A percentile compares a stretch with the other conserved stretches of the same genome.
Evolutionary conservation across 2,888 invertebrate genomes (phyloP).

Genomic region (Drosophila emarginata): DNA sequence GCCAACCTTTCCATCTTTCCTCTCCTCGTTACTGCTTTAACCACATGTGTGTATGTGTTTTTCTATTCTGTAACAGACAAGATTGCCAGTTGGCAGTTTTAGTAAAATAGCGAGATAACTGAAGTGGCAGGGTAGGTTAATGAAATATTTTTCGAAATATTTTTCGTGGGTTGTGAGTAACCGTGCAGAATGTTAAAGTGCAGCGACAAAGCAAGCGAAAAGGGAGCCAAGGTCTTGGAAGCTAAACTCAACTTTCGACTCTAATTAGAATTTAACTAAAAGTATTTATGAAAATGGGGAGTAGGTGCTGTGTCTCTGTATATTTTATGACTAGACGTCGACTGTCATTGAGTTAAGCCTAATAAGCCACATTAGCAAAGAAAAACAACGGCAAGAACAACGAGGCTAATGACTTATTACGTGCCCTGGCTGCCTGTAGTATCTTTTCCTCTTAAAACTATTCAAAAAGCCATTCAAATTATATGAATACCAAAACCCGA

Average conservation of each 20-base stretch:
- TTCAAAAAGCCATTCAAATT: conserved; percentile 82
- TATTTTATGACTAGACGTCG: conserved; percentile 11
- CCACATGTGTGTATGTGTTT: conserved; percentile 1
- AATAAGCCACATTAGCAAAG: conserved; percentile 78
- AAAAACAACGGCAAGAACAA: conserved; percentile 42
- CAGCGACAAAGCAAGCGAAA: conserved; percentile 34
- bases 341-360: conserved; percentile 48
- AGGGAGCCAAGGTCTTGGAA: conserved; percentile 40
- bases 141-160: conserved; percentile 77
- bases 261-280: conserved; percentile 82
- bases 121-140: conserved; percentile 47
- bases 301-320: background rate
- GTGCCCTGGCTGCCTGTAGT: conserved; percentile 22
- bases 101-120: conserved; percentile 25
- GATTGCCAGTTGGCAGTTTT: conserved; percentile 8
- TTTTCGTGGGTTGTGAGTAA: conserved; percentile 61
- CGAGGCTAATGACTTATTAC: conserved; percentile 78
- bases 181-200: conserved; percentile 75
- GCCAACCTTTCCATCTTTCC: background rate
- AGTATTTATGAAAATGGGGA: conserved; percentile 19
- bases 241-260: conserved; percentile 47
- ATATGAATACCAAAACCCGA: conserved; percentile 61
- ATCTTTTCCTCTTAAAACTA: conserved; percentile 61
- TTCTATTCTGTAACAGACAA: conserved; percentile 44
- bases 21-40: background rate